These are phyloP conservation scores for Melieria omissa DNA, from an alignment of 2,888 invertebrate genomes.

Conservation along the genomic window DNA sequence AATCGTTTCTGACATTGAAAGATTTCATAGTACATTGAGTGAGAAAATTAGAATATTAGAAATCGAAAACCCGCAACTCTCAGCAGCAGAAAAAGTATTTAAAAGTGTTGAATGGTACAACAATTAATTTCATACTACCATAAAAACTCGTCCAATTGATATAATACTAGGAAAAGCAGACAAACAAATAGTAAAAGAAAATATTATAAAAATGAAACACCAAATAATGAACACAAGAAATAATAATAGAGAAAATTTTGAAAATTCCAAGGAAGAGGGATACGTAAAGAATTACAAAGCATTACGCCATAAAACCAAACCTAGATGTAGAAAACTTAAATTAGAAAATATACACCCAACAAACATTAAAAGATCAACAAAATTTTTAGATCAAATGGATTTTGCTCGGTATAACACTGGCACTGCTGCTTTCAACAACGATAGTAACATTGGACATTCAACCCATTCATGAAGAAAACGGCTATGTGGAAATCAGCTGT, in stretches of 20 bases:
- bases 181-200: neutral
- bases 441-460: too few relatives aligned
- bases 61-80: constrained; percentile 10
- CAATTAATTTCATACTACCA: constrained; percentile 29
- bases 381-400: constrained; percentile 19
- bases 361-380: too few relatives aligned
- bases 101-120: constrained; percentile 34
- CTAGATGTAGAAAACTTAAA: too few relatives aligned
- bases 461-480: too few relatives aligned
- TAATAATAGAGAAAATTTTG: too few relatives aligned
- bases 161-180: constrained; percentile 2
- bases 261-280: constrained; percentile 10
- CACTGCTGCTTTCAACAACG: neutral
- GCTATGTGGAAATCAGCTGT: too few relatives aligned
- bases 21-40: constrained; percentile 28
- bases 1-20: constrained; percentile 26
- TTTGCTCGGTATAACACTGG: constrained; percentile 18
- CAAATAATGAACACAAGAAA: constrained; percentile 18
- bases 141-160: constrained; percentile 23
- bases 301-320: constrained; percentile 35
- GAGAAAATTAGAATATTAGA: constrained; percentile 24
- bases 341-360: too few relatives aligned
- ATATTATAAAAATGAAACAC: neutral
- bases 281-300: constrained; percentile 37
- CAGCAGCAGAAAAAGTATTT: constrained; percentile 31